Percentiles rank a stretch among this genome's conserved stretches.
Conservation (phyloP, 2,888 invertebrate genomes). For the Uloborus plumipes region DNA sequence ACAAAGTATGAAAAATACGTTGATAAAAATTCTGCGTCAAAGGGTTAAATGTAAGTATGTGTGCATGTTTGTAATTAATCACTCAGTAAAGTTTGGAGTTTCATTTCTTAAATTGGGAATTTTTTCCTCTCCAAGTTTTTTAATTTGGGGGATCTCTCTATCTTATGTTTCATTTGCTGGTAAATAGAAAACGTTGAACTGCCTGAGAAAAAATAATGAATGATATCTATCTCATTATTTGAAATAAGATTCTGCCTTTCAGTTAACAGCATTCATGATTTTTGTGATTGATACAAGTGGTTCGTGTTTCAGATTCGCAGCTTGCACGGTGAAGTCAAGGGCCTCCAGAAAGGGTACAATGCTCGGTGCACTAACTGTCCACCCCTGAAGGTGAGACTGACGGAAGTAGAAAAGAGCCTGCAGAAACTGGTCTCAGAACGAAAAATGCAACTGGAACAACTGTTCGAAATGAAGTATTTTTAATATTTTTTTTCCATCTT, state of each 20-base stretch:
- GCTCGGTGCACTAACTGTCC: constrained; percentile 80
- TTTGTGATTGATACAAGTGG: not conserved
- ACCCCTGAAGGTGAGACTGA: constrained; percentile 77
- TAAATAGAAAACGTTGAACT: too few species aligned
- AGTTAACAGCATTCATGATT: not conserved
- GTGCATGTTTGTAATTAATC: too few species aligned
- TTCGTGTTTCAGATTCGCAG: constrained; percentile 76
- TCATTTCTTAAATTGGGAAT: too few species aligned
- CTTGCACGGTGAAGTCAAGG: constrained; percentile 78
- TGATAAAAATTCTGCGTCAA: too few species aligned
- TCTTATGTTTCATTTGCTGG: too few species aligned
- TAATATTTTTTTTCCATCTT: too few species aligned
- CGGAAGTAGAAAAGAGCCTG: constrained; percentile 78
- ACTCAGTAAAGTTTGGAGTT: too few species aligned
- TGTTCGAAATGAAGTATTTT: constrained; percentile 83
- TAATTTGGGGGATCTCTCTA: too few species aligned
- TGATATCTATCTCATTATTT: not conserved
- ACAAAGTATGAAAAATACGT: too few species aligned
- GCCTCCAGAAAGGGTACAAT: constrained; percentile 80
- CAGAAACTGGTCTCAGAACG: constrained; percentile 77
- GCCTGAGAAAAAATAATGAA: too few species aligned
- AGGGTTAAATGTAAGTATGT: too few species aligned
- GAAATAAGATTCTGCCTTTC: not conserved
- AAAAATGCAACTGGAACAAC: constrained; percentile 80
- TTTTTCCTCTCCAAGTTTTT: too few species aligned